These are phyloP conservation scores for Iphiclides podalirius DNA, from an alignment of 2,888 invertebrate genomes.

Conservation along the genomic window DNA sequence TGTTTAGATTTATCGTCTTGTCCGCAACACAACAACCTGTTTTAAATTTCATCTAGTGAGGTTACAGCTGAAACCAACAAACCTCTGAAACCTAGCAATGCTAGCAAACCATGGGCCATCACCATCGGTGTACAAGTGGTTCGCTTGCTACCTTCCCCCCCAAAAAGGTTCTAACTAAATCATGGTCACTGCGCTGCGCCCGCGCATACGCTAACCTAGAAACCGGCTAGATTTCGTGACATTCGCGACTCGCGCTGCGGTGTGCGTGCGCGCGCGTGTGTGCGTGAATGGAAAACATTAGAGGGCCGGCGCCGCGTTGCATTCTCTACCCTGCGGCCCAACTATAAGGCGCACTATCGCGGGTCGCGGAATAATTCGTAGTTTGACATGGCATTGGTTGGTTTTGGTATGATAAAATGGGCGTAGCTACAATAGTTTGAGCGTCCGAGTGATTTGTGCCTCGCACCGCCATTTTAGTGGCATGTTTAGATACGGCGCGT, in stretches of 20 bases:
- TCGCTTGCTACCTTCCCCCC: too few relatives aligned
- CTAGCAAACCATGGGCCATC: too few relatives aligned
- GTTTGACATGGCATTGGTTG: slow-evolving; percentile 70
- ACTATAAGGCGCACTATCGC: slow-evolving; percentile 26
- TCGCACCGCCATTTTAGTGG: slow-evolving; percentile 29
- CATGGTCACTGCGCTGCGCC: slow-evolving; percentile 56
- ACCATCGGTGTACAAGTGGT: too few relatives aligned
- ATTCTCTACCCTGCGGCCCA: slow-evolving; percentile 28
- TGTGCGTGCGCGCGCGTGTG: slow-evolving; percentile 50
- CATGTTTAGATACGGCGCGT: slow-evolving; percentile 29
- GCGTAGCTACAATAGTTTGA: slow-evolving; percentile 59
- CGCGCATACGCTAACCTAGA: slow-evolving; percentile 74
- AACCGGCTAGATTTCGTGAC: slow-evolving; percentile 76
- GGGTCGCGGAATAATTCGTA: slow-evolving; percentile 36
- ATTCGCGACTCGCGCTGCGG: slow-evolving; percentile 46
- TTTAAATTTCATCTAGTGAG: too few relatives aligned
- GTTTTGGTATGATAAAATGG: slow-evolving; percentile 73
- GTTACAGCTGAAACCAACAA: too few relatives aligned
- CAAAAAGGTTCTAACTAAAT: too few relatives aligned
- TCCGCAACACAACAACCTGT: too few relatives aligned
- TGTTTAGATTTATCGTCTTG: too few relatives aligned
- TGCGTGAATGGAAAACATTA: slow-evolving; percentile 48
- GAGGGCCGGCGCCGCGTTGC: slow-evolving; percentile 27
- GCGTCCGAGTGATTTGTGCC: slow-evolving; percentile 50
- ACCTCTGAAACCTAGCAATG: too few relatives aligned